phyloP scores from a whole-genome alignment of 1,140 invertebrate genomes.

The Hesperophylax magnus region DNA sequence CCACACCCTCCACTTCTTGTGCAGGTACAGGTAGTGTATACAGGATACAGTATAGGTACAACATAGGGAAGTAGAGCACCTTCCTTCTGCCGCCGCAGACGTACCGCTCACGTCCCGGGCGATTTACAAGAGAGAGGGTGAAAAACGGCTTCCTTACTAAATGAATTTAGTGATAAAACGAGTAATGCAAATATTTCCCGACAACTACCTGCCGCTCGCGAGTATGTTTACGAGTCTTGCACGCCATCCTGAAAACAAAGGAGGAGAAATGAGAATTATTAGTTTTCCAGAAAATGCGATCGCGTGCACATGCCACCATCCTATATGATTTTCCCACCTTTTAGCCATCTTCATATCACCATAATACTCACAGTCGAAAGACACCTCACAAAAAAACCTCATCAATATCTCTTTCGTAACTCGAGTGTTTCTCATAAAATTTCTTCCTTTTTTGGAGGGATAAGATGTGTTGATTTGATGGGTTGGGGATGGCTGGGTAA shows the following conservation, averaged over 20 bases:
- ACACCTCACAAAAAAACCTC: not conserved
- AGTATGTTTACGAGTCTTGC: slow-evolving; percentile 12
- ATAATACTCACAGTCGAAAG: not conserved
- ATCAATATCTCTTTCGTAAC: no score
- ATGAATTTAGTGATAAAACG: slow-evolving; percentile 30
- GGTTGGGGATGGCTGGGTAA: not conserved
- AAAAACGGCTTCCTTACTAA: slow-evolving; percentile 23
- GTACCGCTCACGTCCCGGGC: not conserved
- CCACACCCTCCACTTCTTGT: no score
- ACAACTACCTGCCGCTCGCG: slow-evolving; percentile 5
- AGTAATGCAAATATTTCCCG: slow-evolving; percentile 27
- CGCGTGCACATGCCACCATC: slow-evolving; percentile 3
- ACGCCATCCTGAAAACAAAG: slow-evolving; percentile 20
- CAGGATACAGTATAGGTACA: not conserved
- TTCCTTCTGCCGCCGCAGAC: not conserved
- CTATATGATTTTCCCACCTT: slow-evolving; percentile 26
- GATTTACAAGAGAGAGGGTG: not conserved
- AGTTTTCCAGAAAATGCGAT: slow-evolving; percentile 27
- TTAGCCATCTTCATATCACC: not conserved
- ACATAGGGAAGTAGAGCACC: no score
- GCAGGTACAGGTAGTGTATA: no score
- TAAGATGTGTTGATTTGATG: not conserved
- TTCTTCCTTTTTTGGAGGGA: no score
- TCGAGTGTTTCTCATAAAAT: no score
- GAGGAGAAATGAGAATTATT: not conserved